Evolutionary conservation across 2,113 vertebrate genomes (phyloP).

Genomic region (Recurvirostra avosetta): DNA sequence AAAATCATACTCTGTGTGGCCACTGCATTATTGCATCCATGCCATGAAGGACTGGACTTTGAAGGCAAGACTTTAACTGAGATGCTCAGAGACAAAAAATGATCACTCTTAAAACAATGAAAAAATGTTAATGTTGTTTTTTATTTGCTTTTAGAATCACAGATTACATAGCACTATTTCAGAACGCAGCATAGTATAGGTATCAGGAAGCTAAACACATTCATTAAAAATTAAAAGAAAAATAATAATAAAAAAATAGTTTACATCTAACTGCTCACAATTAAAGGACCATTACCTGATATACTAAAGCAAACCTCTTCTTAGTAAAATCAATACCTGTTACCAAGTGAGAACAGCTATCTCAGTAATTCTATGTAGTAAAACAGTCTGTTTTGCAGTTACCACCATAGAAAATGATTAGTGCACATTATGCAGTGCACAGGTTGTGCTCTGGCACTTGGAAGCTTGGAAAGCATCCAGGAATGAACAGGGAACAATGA

Average conservation of each 20-base stretch:
- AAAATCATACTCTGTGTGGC: background rate
- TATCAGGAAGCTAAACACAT: background rate
- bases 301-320: background rate
- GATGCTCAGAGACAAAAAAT: background rate
- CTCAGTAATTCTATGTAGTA: background rate
- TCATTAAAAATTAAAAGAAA: background rate
- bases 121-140: background rate
- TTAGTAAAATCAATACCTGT: background rate
- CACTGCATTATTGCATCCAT: background rate
- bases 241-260: background rate
- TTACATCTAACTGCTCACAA: background rate
- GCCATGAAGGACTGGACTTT: background rate
- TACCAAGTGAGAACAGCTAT: background rate
- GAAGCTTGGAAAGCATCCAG: background rate
- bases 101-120: background rate
- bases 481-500: background rate
- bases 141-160: background rate
- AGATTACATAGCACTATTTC: background rate
- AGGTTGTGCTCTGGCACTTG: background rate
- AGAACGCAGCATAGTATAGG: background rate
- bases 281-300: background rate
- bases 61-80: background rate
- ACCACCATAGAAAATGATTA: background rate
- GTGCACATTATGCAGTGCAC: accelerated
- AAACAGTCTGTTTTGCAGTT: background rate